Evolutionary conservation across 1,140 invertebrate species (phyloP).

Genomic region (Ceratina australensis): DNA sequence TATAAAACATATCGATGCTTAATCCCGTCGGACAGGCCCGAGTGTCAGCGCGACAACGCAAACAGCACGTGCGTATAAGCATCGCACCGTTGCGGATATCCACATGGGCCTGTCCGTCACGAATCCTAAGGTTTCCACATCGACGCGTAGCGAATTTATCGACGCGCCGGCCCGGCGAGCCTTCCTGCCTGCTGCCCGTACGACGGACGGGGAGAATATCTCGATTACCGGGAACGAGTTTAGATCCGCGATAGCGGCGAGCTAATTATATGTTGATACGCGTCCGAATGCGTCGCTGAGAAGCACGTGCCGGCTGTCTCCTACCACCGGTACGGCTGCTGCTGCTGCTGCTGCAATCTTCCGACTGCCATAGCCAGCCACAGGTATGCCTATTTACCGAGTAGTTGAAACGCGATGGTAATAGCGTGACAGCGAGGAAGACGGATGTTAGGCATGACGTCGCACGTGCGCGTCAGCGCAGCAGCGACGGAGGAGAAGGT

Average conservation of each 20-base stretch:
- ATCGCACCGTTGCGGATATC: background rate
- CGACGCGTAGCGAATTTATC: background rate
- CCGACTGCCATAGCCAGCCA: background rate
- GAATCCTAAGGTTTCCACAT: constrained; percentile 12
- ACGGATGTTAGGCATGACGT: constrained; percentile 58
- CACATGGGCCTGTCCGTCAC: background rate
- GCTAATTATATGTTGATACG: constrained; percentile 57
- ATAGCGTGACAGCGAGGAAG: constrained; percentile 60
- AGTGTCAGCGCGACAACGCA: constrained; percentile 9
- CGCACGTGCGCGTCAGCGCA: constrained; percentile 43
- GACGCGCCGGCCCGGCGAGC: background rate
- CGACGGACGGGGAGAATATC: constrained; percentile 32
- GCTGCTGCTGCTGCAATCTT: too few relatives aligned
- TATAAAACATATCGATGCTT: constrained; percentile 30
- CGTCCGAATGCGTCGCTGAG: background rate
- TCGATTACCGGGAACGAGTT: constrained; percentile 48
- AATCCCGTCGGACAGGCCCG: constrained; percentile 4
- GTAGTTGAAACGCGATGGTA: constrained; percentile 57
- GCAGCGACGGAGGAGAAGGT: background rate
- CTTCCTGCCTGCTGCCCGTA: too few relatives aligned
- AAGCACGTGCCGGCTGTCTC: constrained; percentile 58
- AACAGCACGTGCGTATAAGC: background rate
- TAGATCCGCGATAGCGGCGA: constrained; percentile 32
- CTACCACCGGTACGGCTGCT: background rate
- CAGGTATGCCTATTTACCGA: constrained; percentile 46